Evolutionary conservation across 2,113 vertebrate genomes (phyloP).

Genomic region (Syrrhaptes paradoxus): DNA sequence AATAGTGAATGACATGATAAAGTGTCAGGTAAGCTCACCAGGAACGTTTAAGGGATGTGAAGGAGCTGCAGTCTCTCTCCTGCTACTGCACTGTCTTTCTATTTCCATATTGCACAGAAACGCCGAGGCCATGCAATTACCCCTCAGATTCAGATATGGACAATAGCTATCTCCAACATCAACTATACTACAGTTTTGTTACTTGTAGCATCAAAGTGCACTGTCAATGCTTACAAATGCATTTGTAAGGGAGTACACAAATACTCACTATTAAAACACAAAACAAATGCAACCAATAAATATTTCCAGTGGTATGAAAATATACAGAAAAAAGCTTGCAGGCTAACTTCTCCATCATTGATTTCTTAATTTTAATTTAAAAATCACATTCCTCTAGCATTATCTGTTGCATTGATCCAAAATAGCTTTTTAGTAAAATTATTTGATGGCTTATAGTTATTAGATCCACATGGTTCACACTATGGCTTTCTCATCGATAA

Average conservation of each 20-base stretch:
- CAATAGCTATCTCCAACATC: neutral
- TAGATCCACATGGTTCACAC: neutral
- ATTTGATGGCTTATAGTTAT: neutral
- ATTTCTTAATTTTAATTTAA: neutral
- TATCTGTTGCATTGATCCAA: neutral
- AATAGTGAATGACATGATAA: neutral
- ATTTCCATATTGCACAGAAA: neutral
- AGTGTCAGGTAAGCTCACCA: neutral
- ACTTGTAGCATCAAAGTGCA: neutral
- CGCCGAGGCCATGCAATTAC: neutral
- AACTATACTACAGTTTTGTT: neutral
- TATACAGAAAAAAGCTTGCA: neutral
- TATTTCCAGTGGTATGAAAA: neutral
- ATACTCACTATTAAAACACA: neutral
- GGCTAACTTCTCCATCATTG: neutral
- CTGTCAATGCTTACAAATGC: neutral
- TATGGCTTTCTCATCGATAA: neutral
- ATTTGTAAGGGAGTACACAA: neutral
- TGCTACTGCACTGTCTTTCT: neutral
- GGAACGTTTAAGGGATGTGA: neutral
- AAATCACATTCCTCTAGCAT: neutral
- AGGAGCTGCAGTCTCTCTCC: neutral
- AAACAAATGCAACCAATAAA: neutral
- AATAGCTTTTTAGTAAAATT: neutral
- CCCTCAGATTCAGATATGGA: neutral